Conservation (phyloP, 2,888 invertebrate species). For the Ryuthela nishihirai region DNA sequence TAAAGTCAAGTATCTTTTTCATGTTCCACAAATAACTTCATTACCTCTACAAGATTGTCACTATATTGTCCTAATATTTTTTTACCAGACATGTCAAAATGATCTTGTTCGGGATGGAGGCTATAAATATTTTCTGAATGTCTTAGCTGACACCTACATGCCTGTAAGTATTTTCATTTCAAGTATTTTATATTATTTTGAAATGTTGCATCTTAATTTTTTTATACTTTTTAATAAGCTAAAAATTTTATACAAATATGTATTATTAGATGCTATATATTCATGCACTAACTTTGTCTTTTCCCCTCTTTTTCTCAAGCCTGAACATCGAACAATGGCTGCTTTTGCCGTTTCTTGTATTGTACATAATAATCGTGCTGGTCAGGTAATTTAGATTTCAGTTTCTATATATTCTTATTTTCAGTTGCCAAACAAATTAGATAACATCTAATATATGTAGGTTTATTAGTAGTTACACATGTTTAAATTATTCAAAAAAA, state of each 20-base stretch:
- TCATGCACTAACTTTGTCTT: background rate
- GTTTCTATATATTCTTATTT: background rate
- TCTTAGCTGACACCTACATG: conserved; percentile 81
- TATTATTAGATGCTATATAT: conserved; percentile 1
- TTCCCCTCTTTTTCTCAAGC: conserved; percentile 44
- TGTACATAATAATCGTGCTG: conserved; percentile 80
- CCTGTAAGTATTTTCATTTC: conserved; percentile 60
- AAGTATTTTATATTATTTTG: background rate
- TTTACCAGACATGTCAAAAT: conserved; percentile 89
- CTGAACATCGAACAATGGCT: conserved; percentile 83
- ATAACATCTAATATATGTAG: too few relatives aligned
- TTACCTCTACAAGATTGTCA: too few relatives aligned
- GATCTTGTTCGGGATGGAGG: conserved; percentile 91
- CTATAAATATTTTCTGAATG: conserved; percentile 89
- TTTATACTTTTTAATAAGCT: too few relatives aligned
- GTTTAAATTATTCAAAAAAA: too few relatives aligned
- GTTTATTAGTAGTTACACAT: too few relatives aligned
- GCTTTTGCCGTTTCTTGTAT: conserved; percentile 93
- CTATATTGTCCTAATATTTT: too few relatives aligned
- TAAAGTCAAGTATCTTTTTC: too few relatives aligned
- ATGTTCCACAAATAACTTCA: too few relatives aligned
- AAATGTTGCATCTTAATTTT: background rate
- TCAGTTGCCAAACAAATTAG: too few relatives aligned
- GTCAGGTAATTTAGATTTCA: conserved; percentile 58
- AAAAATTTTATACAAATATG: background rate